Evolutionary conservation across 2,113 vertebrate genomes (phyloP), one percentile per base, ranked within the genome.

Genomic region (Ammospiza caudacuta): DNA sequence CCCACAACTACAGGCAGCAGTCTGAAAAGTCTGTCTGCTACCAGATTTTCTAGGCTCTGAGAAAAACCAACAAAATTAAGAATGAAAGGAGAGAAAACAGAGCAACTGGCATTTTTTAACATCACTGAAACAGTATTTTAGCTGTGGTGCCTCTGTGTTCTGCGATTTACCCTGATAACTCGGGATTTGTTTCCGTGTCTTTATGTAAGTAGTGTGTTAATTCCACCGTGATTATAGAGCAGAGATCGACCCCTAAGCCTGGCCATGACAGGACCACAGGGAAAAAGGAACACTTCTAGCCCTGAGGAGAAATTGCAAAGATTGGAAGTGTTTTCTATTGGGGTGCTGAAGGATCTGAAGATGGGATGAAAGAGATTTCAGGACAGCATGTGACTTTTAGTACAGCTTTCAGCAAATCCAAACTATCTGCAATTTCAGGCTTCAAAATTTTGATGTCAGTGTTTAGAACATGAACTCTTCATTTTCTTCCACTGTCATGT

Each of bases 111-210:
- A 0, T 43, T 68, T 37, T 59, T 64, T 69, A 22, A 47, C 46
- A 15, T 51, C 15, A 46, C 57, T 67, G n/a, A 31, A 23, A 17
- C 7, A 54, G 0, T 46, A 9, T 47, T 89, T 73, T 63, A 67
- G 39, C 18, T 55, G 23, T 74, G 37, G 62, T 0, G 0, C 46
- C 28, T 68, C 31, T 58, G 3, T 1, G 0, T 69, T 58, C 22
- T 83, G 13, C 66, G 8, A 15, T 83, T 83, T 66, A 66, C 12
- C 33, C n/a, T 81, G 37, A 17, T 66, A 41, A 63, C 8, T 69
- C 22, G 18, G 35, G 17, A 46, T 83, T 92, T 94, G 8, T 31
- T 67, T 52, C 13, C 4, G 1, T 49, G 7, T 68, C 44, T 78
- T 28, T 59, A 63, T 3, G 1, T 43, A 70, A 52, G 28, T 9